Evolutionary conservation across 1,140 invertebrate genomes (phyloP), one percentile per base, ranked within the genome.

Genomic region (Drosophila paulistorum): DNA sequence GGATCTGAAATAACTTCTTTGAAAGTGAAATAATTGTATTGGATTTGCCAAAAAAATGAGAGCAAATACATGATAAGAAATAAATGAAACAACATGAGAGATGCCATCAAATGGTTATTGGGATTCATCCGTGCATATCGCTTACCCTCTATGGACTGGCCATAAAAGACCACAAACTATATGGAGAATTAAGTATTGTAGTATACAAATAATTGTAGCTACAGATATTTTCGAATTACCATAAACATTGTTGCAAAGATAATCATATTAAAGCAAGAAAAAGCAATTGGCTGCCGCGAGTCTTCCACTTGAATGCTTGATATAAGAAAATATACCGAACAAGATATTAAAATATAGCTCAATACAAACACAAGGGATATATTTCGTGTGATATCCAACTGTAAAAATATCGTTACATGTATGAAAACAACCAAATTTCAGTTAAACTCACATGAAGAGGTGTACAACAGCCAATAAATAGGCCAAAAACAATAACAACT

Each of bases 111-210:
- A 54, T n/a, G 74, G 41, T 90, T 79, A 54, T 75, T 58, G 5
- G 68, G 20, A 20, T 64, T 74, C 81, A 90, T 90, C 42, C 82
- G 72, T 17, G 77, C 76, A 45, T 71, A 71, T 1, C 85, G 81
- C 42, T 72, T 67, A 2, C 81, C 85, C 9, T 59, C 61, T 30
- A 90, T 85, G 1, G 79, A 81, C 41, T 90, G 86, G 0, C 81
- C 76, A 37, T 90, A 79, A 48, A 90, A 66, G 71, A 80, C 73
- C 39, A 75, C n/a, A 17, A 85, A 71, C 85, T 90, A 51, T 7
- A 48, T 48, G 30, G 30, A 9, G 2, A 17, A 45, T 6, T 2
- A 51, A 51, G 7, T 17, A 51, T 41, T 41, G n/a, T 13, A 2
- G 7, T 7, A 55, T 14, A 20, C 20, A 11, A 11, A 60, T 42